Percentiles rank a stretch among this genome's conserved stretches.
Conservation (phyloP, 2,113 vertebrate genomes). For the Ahaetulla prasina region DNA sequence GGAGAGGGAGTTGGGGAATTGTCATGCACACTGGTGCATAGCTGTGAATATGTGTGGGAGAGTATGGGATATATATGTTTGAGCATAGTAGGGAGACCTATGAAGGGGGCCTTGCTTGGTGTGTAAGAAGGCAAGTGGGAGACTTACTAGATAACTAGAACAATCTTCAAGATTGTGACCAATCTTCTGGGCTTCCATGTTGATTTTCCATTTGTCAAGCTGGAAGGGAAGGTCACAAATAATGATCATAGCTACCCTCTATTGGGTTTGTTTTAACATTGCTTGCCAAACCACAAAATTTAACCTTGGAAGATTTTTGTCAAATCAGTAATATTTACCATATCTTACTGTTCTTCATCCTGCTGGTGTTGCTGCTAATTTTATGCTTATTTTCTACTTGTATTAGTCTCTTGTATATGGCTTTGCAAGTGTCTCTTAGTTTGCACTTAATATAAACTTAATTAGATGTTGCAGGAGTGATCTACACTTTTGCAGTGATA, state of each 20-base stretch:
- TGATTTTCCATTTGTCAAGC: background rate
- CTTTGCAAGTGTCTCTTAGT: no score
- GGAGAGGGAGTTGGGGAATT: background rate
- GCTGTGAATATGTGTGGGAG: background rate
- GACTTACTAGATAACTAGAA: no score
- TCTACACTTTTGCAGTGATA: background rate
- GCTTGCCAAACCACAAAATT: no score
- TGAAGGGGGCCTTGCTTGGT: background rate
- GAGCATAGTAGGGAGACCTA: background rate
- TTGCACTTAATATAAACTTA: background rate
- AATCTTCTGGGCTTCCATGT: background rate
- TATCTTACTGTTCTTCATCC: no score
- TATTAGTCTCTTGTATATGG: no score
- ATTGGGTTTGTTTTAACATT: no score
- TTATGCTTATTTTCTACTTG: no score
- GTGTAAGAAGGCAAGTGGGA: background rate
- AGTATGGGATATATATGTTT: background rate
- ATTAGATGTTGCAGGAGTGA: background rate
- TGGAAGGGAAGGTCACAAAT: background rate
- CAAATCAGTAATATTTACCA: no score
- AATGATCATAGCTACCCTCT: background rate
- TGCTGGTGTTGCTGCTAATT: no score
- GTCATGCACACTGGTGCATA: background rate
- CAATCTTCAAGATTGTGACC: background rate
- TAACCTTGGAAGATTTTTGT: no score